These are phyloP conservation scores for Brachionus plicatilis DNA, from an alignment of 1,140 invertebrate species.

Conservation along the genomic window DNA sequence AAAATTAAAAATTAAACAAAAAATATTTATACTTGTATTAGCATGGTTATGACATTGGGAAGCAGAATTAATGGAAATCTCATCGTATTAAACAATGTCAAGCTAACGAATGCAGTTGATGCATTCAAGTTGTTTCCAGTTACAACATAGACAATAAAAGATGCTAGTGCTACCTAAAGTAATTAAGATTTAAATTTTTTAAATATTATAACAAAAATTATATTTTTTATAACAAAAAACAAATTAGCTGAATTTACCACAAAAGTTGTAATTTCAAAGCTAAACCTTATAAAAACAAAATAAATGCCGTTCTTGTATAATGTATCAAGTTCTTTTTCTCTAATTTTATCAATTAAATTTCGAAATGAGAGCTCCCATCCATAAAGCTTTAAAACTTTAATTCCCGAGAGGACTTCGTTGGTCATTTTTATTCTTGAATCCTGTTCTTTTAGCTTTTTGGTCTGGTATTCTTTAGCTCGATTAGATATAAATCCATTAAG, in stretches of 20 bases:
- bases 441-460: constrained; percentile 58
- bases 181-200: neutral
- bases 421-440: constrained; percentile 60
- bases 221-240: no score
- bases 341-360: constrained; percentile 51
- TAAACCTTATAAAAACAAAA: constrained; percentile 71
- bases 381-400: constrained; percentile 55
- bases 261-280: constrained; percentile 91
- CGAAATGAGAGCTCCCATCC: constrained; percentile 57
- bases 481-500: constrained; percentile 81
- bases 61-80: constrained; percentile 72
- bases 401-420: constrained; percentile 56
- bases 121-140: constrained; percentile 46
- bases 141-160: constrained; percentile 55
- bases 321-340: constrained; percentile 56
- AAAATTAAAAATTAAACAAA: neutral
- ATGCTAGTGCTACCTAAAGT: constrained; percentile 44
- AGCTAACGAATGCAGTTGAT: constrained; percentile 75
- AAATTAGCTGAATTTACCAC: constrained; percentile 55
- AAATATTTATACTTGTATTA: constrained; percentile 6
- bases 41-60: constrained; percentile 58
- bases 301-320: constrained; percentile 57
- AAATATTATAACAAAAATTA: no score
- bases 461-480: constrained; percentile 62
- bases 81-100: constrained; percentile 95